Percentiles rank a stretch among this genome's conserved stretches.
These are phyloP conservation scores for Aplochiton taeniatus DNA, from an alignment of 2,797 vertebrate species.

Conservation along the genomic window DNA sequence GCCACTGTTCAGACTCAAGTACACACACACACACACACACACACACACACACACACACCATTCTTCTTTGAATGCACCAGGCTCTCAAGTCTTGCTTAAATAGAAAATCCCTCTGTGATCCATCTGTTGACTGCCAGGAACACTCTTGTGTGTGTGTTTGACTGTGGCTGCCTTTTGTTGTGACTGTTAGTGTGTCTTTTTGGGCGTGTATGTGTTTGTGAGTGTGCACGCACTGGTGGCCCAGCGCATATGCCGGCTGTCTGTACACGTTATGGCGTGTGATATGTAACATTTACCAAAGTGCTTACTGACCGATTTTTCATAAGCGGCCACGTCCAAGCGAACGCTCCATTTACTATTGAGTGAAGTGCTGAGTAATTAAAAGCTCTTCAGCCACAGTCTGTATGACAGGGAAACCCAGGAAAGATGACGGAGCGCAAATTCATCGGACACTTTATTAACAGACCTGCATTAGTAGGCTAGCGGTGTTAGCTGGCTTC, in stretches of 20 bases:
- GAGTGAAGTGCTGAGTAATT: slow-evolving; percentile 60
- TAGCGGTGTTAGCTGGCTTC: neutral
- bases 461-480: slow-evolving; percentile 6
- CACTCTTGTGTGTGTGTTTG: neutral
- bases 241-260: slow-evolving; percentile 4
- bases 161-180: neutral
- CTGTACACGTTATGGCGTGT: slow-evolving; percentile 15
- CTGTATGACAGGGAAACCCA: slow-evolving; percentile 27
- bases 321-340: slow-evolving; percentile 31
- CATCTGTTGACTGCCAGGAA: slow-evolving; percentile 42
- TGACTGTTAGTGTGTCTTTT: neutral
- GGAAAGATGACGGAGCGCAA: slow-evolving; percentile 55
- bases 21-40: slow-evolving; percentile 3
- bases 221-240: slow-evolving; percentile 17
- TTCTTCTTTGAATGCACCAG: slow-evolving; percentile 21
- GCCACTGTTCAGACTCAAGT: slow-evolving; percentile 11
- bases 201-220: slow-evolving; percentile 28
- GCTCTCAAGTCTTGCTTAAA: slow-evolving; percentile 44
- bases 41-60: slow-evolving; percentile 10
- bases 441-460: slow-evolving; percentile 66
- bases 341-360: slow-evolving; percentile 26
- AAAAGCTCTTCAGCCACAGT: slow-evolving; percentile 48
- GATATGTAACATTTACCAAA: slow-evolving; percentile 32
- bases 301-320: slow-evolving; percentile 20
- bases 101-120: slow-evolving; percentile 48